These are phyloP conservation scores for Magallana gigas DNA, from an alignment of 1,140 invertebrate species.

Conservation along the genomic window DNA sequence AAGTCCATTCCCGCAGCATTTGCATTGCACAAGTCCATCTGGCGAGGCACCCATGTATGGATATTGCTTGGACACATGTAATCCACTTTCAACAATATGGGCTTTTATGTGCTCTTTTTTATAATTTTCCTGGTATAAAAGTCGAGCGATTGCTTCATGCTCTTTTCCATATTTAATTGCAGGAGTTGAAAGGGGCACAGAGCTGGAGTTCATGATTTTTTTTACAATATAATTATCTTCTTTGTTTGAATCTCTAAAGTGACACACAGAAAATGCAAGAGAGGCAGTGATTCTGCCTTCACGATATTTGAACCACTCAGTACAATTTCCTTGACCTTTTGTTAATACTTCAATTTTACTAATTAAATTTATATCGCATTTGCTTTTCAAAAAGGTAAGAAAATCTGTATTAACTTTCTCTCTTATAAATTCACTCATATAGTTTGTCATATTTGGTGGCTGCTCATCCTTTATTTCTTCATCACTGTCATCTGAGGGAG, in stretches of 20 bases:
- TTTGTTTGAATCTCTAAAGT: slow-evolving; percentile 11
- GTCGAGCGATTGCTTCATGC: not conserved
- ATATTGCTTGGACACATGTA: too few relatives aligned
- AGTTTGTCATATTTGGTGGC: not conserved
- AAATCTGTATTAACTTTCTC: not conserved
- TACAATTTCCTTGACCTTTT: not conserved
- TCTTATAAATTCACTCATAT: not conserved
- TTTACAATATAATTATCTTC: not conserved
- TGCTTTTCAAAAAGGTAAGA: slow-evolving; percentile 13
- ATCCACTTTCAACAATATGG: slow-evolving; percentile 7
- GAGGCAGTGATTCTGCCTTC: slow-evolving; percentile 14
- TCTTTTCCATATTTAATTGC: slow-evolving; percentile 17
- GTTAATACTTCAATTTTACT: not conserved
- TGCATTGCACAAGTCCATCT: slow-evolving; percentile 35
- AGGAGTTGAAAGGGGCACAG: not conserved
- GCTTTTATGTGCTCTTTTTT: slow-evolving; percentile 25
- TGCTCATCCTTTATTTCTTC: not conserved
- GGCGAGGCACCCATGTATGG: slow-evolving; percentile 24
- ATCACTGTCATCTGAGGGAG: not conserved
- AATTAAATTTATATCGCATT: not conserved
- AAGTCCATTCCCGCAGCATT: slow-evolving; percentile 15
- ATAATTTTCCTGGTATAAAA: slow-evolving; percentile 36
- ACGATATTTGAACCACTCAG: not conserved
- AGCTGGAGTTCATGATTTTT: not conserved
- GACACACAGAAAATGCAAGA: slow-evolving; percentile 22